phyloP scores from a whole-genome alignment of 2,113 vertebrate species.

The Nothobranchius kuhntae region DNA sequence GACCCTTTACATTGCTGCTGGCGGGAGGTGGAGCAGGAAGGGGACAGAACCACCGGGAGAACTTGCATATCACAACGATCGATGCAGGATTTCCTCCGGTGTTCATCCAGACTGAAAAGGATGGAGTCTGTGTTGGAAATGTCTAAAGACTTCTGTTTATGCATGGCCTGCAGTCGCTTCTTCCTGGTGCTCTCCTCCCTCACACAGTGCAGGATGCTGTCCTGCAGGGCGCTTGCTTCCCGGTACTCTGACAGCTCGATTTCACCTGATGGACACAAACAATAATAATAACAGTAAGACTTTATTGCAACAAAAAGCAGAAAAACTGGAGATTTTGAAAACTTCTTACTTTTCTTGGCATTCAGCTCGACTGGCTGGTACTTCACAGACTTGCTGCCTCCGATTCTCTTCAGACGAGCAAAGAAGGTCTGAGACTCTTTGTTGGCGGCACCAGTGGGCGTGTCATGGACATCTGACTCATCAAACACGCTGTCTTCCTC shows the following conservation, averaged over 20 bases:
- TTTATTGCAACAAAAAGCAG: constrained; percentile 14
- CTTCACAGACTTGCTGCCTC: constrained; percentile 98
- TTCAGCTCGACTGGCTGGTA: constrained; percentile 98
- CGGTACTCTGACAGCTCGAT: constrained; percentile 98
- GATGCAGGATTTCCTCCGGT: constrained; percentile 96
- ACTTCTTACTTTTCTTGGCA: constrained; percentile 93
- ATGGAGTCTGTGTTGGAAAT: constrained; percentile 97
- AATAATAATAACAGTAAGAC: neutral
- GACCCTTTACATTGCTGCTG: constrained; percentile 81
- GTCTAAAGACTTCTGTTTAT: constrained; percentile 98
- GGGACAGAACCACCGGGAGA: constrained; percentile 56
- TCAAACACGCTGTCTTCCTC: constrained; percentile 99
- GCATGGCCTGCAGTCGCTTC: constrained; percentile 93
- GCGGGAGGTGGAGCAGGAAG: constrained; percentile 63
- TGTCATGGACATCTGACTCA: constrained; percentile 98
- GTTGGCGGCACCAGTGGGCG: constrained; percentile 93
- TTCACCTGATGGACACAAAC: constrained; percentile 82
- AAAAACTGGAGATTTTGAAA: constrained; percentile 14
- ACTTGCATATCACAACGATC: constrained; percentile 91
- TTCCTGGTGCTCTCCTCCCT: constrained; percentile 94
- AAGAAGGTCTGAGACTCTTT: constrained; percentile 99
- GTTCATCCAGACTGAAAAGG: constrained; percentile 93
- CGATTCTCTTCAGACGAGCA: constrained; percentile 97
- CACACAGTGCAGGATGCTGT: constrained; percentile 93
- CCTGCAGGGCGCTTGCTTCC: constrained; percentile 91